Evolutionary conservation across 2,113 vertebrate species (phyloP).

Genomic region (Ciconia stormi): DNA sequence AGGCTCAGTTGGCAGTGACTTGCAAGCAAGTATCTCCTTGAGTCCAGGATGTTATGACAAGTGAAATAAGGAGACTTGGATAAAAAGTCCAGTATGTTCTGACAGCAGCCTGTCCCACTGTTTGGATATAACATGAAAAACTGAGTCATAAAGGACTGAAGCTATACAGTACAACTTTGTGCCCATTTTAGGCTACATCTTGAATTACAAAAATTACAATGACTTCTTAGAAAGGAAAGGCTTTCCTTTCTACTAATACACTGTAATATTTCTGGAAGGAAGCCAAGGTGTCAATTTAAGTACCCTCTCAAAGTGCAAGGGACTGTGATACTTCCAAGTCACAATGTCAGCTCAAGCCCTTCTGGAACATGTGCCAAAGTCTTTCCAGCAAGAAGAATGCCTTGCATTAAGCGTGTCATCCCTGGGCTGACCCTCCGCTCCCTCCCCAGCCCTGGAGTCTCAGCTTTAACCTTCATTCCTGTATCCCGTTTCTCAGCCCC

Average conservation of each 20-base stretch:
- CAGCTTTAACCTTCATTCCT: slow-evolving; percentile 22
- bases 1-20: background rate
- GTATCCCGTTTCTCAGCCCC: slow-evolving; percentile 7
- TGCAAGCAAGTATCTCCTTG: background rate
- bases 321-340: slow-evolving; percentile 37
- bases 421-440: background rate
- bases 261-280: slow-evolving; percentile 27
- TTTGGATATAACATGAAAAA: slow-evolving; percentile 20
- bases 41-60: background rate
- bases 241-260: slow-evolving; percentile 2
- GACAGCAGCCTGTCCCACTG: background rate
- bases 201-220: slow-evolving; percentile 48
- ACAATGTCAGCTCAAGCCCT: background rate
- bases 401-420: slow-evolving; percentile 28
- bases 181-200: slow-evolving; percentile 44
- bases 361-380: slow-evolving; percentile 52
- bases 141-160: slow-evolving; percentile 18
- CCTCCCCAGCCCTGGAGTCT: background rate
- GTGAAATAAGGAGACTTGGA: background rate
- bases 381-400: slow-evolving; percentile 47
- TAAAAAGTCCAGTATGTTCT: background rate
- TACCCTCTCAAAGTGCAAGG: background rate
- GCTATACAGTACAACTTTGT: background rate
- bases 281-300: slow-evolving; percentile 24
- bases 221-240: slow-evolving; percentile 57